Evolutionary conservation across 2,113 vertebrate species (phyloP).

Genomic region (Chaenogobius annularis): DNA sequence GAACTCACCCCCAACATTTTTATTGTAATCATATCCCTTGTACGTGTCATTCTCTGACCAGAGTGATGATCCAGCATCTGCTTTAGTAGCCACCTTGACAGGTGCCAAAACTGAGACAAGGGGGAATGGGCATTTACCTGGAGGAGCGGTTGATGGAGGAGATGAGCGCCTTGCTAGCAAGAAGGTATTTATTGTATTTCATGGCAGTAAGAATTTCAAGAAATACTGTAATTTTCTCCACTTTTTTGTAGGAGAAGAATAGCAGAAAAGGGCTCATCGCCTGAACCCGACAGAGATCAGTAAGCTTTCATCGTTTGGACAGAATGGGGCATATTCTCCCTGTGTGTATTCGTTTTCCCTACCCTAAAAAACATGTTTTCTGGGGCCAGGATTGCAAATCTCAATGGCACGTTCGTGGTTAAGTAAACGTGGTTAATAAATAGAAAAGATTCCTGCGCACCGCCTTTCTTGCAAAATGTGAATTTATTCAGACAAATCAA

Average conservation of each 20-base stretch:
- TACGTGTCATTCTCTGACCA: constrained; percentile 45
- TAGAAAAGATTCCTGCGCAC: too few relatives aligned
- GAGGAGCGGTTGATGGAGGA: constrained; percentile 96
- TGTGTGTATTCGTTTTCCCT: background rate
- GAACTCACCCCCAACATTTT: background rate
- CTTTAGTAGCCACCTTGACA: constrained; percentile 67
- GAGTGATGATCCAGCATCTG: constrained; percentile 81
- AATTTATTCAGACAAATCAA: too few relatives aligned
- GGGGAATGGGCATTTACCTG: constrained; percentile 90
- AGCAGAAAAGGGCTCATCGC: constrained; percentile 92
- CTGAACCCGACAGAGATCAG: constrained; percentile 89
- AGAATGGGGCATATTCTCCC: background rate
- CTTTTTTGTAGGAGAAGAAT: constrained; percentile 88
- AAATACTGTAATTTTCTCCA: background rate
- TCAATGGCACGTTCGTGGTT: too few relatives aligned
- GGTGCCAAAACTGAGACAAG: constrained; percentile 86
- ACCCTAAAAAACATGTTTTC: too few relatives aligned
- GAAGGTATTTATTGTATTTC: constrained; percentile 80
- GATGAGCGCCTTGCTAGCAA: constrained; percentile 97
- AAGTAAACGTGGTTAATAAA: too few relatives aligned
- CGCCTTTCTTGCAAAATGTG: too few relatives aligned
- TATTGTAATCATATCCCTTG: background rate
- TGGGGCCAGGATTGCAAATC: too few relatives aligned
- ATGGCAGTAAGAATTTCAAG: constrained; percentile 85
- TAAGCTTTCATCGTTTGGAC: constrained; percentile 66